phyloP scores from a whole-genome alignment of 2,888 invertebrate genomes.

The Hypolimnas misippus region DNA sequence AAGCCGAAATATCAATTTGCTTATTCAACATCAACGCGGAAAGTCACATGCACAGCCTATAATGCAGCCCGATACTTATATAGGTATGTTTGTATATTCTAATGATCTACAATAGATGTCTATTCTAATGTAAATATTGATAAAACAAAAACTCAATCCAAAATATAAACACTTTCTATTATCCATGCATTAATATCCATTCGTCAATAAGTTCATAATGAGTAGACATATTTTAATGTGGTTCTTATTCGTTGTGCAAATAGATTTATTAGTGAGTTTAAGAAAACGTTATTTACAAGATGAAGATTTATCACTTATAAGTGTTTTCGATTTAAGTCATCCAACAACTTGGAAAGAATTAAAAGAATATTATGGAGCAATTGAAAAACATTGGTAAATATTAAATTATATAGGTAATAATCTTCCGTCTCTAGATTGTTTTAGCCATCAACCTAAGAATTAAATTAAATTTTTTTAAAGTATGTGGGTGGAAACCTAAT shows the following conservation, averaged over 20 bases:
- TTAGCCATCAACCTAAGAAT: too few species aligned
- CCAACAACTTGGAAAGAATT: conserved; percentile 60
- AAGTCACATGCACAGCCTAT: not conserved
- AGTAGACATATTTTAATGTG: not conserved
- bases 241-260: not conserved
- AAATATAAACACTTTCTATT: not conserved
- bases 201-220: not conserved
- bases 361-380: conserved; percentile 54
- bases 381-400: conserved; percentile 62
- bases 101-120: not conserved
- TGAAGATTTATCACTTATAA: conserved; percentile 47
- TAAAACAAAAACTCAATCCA: not conserved
- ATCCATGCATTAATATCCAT: not conserved
- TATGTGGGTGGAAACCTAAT: too few species aligned
- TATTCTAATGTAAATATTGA: too few species aligned
- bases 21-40: not conserved
- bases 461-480: too few species aligned
- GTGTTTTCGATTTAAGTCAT: conserved; percentile 59
- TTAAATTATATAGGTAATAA: too few species aligned
- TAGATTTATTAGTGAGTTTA: not conserved
- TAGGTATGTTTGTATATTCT: not conserved
- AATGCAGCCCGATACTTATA: too few species aligned
- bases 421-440: too few species aligned
- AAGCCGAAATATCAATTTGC: too few species aligned
- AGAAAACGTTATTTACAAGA: conserved; percentile 30